These are phyloP conservation scores for Ailurus styani DNA, from an alignment of 2,113 vertebrate species.

Conservation along the genomic window DNA sequence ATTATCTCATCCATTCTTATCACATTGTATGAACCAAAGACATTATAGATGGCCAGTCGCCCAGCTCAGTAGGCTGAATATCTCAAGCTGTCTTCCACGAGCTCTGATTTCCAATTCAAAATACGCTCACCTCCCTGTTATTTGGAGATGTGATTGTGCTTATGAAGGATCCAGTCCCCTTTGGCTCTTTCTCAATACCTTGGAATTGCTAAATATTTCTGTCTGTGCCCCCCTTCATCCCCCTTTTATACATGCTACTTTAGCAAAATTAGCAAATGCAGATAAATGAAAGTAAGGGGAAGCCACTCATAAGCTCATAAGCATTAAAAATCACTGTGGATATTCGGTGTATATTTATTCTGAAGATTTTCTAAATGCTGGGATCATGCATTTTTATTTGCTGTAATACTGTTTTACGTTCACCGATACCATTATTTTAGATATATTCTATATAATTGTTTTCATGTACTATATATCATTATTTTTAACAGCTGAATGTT, in stretches of 20 bases:
- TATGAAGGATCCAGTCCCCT: accelerated
- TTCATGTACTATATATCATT: neutral
- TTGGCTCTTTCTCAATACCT: neutral
- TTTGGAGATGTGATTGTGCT: neutral
- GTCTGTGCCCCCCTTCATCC: no score
- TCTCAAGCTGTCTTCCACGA: neutral
- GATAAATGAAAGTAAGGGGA: neutral
- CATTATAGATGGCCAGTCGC: neutral
- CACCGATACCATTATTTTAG: neutral
- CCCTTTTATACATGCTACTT: neutral
- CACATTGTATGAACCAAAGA: neutral
- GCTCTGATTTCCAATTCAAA: neutral
- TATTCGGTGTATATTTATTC: neutral
- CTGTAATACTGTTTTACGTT: neutral
- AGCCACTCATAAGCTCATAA: neutral
- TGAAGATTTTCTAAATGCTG: neutral
- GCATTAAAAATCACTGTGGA: neutral
- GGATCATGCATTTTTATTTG: neutral
- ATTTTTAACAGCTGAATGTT: neutral
- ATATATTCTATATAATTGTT: neutral
- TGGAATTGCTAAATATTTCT: neutral
- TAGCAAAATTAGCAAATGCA: neutral
- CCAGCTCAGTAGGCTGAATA: no score
- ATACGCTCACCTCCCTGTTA: neutral
- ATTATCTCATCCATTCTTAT: neutral